Percentiles rank a stretch among this genome's conserved stretches.
Conservation (phyloP, 2,797 vertebrate genomes). For the Micromesistius poutassou region DNA sequence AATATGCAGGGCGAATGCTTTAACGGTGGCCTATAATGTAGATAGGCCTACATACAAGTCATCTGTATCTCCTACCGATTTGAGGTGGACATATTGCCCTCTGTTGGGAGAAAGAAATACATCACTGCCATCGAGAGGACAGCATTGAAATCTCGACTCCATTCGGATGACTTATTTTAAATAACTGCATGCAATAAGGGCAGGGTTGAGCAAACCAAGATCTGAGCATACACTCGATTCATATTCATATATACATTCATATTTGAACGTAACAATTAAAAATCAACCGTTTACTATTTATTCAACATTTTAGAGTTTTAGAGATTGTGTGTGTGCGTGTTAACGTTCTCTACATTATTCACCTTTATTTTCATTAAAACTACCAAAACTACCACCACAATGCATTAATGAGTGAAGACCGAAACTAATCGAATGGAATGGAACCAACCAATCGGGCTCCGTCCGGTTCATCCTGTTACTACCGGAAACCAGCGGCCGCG, state of each 20-base stretch:
- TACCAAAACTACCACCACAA: background rate
- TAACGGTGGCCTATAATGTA: background rate
- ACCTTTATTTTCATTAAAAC: background rate
- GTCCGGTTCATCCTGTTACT: background rate
- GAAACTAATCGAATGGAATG: background rate
- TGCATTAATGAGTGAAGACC: background rate
- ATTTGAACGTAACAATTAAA: background rate
- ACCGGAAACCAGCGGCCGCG: background rate
- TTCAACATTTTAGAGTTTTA: background rate
- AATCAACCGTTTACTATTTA: background rate
- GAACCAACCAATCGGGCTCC: background rate
- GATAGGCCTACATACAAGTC: background rate
- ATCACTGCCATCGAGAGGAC: conserved; percentile 43
- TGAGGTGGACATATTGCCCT: background rate
- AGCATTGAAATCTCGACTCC: conserved; percentile 14
- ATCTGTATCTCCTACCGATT: background rate
- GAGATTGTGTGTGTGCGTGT: background rate
- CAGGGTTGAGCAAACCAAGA: background rate
- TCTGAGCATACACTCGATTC: background rate
- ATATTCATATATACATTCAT: background rate
- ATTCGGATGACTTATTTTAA: background rate
- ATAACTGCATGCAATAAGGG: background rate
- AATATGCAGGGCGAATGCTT: background rate
- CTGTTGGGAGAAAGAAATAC: background rate
- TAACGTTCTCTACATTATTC: background rate